phyloP scores from a whole-genome alignment of 2,797 vertebrate species.

The Melanotaenia boesemani region DNA sequence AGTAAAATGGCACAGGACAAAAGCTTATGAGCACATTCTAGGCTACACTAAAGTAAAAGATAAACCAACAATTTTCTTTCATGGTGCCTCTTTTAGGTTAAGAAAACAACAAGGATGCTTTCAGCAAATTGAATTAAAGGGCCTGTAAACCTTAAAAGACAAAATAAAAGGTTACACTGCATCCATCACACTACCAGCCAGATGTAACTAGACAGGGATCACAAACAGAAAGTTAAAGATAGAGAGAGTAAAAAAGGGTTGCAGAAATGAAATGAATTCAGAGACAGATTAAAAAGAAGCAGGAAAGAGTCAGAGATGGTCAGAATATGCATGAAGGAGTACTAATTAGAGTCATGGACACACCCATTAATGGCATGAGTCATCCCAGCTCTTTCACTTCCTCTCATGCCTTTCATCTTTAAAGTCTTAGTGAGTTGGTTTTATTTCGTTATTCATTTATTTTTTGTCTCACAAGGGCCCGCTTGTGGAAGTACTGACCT shows the following conservation, averaged over 20 bases:
- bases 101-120: slow-evolving; percentile 7
- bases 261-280: slow-evolving; percentile 23
- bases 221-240: slow-evolving; percentile 4
- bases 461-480: slow-evolving; percentile 52
- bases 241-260: slow-evolving; percentile 1
- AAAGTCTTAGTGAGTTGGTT: slow-evolving; percentile 65
- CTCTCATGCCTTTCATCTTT: slow-evolving; percentile 60
- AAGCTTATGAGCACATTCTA: not conserved
- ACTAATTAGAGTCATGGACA: slow-evolving; percentile 72
- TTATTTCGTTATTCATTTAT: slow-evolving; percentile 70
- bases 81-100: slow-evolving; percentile 13
- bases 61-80: not conserved
- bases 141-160: slow-evolving; percentile 35
- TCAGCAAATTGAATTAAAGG: slow-evolving; percentile 14
- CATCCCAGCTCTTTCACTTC: slow-evolving; percentile 49
- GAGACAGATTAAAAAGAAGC: not conserved
- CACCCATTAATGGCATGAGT: slow-evolving; percentile 65
- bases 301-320: slow-evolving; percentile 22
- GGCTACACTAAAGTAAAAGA: not conserved
- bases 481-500: slow-evolving; percentile 66
- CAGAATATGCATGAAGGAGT: slow-evolving; percentile 59
- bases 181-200: slow-evolving; percentile 26
- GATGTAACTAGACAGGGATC: slow-evolving; percentile 11
- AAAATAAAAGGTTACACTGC: slow-evolving; percentile 11
- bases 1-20: not conserved